A percentile compares a stretch with the other conserved stretches of the same genome.
These are phyloP conservation scores for Lanius ludovicianus DNA, from an alignment of 2,113 vertebrate genomes.

Conservation along the genomic window DNA sequence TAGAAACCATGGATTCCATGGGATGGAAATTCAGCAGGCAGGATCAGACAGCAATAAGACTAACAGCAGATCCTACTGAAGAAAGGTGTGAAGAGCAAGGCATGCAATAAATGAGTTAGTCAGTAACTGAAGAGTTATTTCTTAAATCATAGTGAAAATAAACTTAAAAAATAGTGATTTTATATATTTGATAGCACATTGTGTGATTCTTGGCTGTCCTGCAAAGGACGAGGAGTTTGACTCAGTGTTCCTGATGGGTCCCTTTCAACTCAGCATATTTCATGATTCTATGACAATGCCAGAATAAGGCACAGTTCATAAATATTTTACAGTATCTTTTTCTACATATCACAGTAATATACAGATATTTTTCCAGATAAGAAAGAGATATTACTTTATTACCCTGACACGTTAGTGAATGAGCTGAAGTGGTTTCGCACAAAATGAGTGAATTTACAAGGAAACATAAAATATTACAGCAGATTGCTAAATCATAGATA, in stretches of 20 bases:
- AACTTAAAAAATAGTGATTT: background rate
- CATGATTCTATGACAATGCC: background rate
- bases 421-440: fast-evolving
- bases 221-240: background rate
- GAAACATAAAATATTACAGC: background rate
- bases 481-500: background rate
- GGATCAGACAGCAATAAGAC: background rate
- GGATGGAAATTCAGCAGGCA: background rate
- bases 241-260: background rate
- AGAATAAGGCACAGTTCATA: background rate
- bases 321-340: background rate
- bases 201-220: background rate
- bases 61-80: background rate
- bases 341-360: background rate
- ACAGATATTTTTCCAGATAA: background rate
- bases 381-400: background rate
- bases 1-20: background rate
- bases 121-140: background rate
- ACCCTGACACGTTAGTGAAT: background rate
- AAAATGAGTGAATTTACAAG: background rate
- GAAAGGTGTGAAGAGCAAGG: background rate
- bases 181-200: background rate
- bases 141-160: background rate
- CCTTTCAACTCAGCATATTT: background rate
- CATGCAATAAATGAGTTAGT: background rate